Evolutionary conservation across 1,140 invertebrate genomes (phyloP), one percentile per base, ranked within the genome.

Genomic region (Pseudomyrmex sp.): DNA sequence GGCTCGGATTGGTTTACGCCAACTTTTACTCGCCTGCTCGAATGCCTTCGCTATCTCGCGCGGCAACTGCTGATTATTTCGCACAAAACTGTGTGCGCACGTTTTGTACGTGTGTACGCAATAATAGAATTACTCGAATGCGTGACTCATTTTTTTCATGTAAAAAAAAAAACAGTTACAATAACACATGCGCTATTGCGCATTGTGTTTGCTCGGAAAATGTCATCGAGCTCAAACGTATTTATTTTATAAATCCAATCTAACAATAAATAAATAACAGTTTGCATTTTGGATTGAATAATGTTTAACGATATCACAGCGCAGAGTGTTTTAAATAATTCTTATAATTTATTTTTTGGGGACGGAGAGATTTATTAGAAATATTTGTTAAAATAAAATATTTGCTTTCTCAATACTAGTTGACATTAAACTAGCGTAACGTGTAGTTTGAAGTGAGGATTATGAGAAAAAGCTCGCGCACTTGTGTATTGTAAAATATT

Each of bases 1-100:
- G 74, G 77, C 73, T 68, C 77, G 79, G 70, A 91, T 91, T 86
- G 79, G 76, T 83, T 83, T 83, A 75, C 54, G 44, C 59, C 75
- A 35, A 82, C 65, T 85, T 89, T 84, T 63, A n/a, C 84, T 65
- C 12, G 8, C 15, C 54, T 59, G 15, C 65, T 52, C 66, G 61
- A 72, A 72, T 65, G 12, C 20, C 59, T 54, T n/a, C 3, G 65
- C 35, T 59, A 69, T 84, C 52, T 18, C n/a, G 35, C 18, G 69
- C 23, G 12, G 44, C 8, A 26, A 48, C 48, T 69, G n/a, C 4
- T 15, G 18, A 62, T 9, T 62, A 62, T 74, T 48, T 48, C 20
- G 12, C 52, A 76, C 15, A 18, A 35, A 52, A 13, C 50, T 54
- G 15, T 15, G 18, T 7, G 18, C 8, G n/a, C 13, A 35, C 7